Percentiles rank a stretch among this genome's conserved stretches.
These are phyloP conservation scores for Hemiprocne comata DNA, from an alignment of 2,113 vertebrate genomes.

Conservation along the genomic window DNA sequence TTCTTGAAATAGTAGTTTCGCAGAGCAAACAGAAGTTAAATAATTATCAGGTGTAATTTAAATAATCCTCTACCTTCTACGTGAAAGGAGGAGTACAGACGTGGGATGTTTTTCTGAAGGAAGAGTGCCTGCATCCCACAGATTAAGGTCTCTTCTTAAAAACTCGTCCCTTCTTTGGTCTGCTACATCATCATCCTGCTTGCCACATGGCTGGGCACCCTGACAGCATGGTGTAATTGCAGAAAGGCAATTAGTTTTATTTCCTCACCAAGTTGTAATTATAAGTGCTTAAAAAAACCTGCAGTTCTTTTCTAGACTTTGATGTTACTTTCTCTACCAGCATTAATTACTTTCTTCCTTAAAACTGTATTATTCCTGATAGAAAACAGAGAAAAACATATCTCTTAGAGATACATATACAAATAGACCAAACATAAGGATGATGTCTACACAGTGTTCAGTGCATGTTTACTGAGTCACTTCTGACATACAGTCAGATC, in stretches of 20 bases:
- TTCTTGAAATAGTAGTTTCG: background rate
- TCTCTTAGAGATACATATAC: background rate
- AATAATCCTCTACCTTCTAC: background rate
- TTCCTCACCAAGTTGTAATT: background rate
- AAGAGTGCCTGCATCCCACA: background rate
- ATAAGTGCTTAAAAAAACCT: background rate
- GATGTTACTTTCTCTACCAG: background rate
- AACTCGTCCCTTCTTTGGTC: background rate
- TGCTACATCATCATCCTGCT: background rate
- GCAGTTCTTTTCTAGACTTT: background rate
- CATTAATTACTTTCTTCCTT: background rate
- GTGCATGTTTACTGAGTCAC: background rate
- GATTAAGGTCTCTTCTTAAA: background rate
- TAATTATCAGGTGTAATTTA: background rate
- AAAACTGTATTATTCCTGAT: background rate
- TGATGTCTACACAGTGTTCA: background rate
- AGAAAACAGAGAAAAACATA: background rate
- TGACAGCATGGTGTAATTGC: background rate
- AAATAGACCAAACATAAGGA: background rate
- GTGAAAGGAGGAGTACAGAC: background rate
- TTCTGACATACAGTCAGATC: background rate
- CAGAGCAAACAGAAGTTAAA: background rate
- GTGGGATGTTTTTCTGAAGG: background rate
- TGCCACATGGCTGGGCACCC: rapidly evolving
- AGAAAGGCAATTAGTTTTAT: background rate